Percentiles rank a stretch among this genome's conserved stretches.
phyloP scores from a whole-genome alignment of 2,113 vertebrate genomes.

The Carlito syrichta region DNA sequence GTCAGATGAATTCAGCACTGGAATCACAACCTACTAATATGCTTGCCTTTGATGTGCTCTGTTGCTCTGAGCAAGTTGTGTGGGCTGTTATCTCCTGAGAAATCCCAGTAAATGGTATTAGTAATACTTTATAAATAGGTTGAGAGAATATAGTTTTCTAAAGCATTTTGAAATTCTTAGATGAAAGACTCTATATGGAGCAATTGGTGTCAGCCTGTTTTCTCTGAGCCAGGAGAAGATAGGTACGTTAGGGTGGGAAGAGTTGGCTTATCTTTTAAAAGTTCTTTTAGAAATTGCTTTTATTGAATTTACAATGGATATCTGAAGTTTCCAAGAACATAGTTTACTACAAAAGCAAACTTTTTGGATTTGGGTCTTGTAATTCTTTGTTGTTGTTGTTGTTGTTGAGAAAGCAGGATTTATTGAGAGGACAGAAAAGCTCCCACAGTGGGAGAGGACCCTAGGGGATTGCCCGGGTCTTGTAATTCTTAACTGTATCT shows the following conservation, averaged over 20 bases:
- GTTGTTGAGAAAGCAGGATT: no score
- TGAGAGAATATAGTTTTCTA: conserved; percentile 39
- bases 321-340: background rate
- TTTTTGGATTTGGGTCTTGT: background rate
- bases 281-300: background rate
- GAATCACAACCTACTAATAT: background rate
- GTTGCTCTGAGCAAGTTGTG: background rate
- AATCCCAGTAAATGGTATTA: conserved; percentile 12
- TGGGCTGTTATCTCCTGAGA: conserved; percentile 45
- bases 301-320: conserved; percentile 7
- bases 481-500: background rate
- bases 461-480: no score
- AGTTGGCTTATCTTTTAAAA: background rate
- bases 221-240: background rate
- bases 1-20: background rate
- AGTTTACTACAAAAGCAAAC: background rate
- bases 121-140: conserved; percentile 22
- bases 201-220: background rate
- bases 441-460: no score
- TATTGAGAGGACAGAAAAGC: no score
- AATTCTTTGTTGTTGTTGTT: background rate
- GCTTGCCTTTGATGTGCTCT: background rate
- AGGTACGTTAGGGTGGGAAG: background rate
- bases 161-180: conserved; percentile 31
- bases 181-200: conserved; percentile 29